Evolutionary conservation across 2,797 vertebrate genomes (phyloP).

Genomic region (Amblyopsis hoosieri): DNA sequence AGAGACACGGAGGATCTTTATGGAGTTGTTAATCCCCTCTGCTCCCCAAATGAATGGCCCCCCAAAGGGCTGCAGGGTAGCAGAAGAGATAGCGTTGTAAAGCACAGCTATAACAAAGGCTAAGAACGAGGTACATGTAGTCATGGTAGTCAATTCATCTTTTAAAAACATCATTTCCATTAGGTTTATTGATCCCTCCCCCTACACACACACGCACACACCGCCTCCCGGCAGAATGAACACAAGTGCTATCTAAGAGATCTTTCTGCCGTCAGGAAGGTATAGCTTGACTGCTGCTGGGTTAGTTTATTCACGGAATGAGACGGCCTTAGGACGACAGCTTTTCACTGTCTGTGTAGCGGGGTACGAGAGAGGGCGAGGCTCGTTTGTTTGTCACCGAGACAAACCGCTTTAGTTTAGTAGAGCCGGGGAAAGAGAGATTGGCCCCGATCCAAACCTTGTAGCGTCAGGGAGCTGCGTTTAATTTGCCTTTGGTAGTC

Average conservation of each 20-base stretch:
- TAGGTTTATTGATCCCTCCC: conserved; percentile 61
- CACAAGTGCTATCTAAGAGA: conserved; percentile 59
- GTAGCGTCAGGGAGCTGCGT: conserved; percentile 5
- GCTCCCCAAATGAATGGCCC: conserved; percentile 67
- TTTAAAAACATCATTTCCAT: conserved; percentile 68
- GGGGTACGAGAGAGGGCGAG: conserved; percentile 22
- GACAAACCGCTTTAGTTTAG: conserved; percentile 6
- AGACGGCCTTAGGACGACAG: conserved; percentile 22
- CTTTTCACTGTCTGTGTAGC: conserved; percentile 18
- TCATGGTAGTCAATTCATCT: conserved; percentile 42
- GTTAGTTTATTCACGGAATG: conserved; percentile 47
- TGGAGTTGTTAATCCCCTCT: conserved; percentile 65
- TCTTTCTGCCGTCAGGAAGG: background rate
- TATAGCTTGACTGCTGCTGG: conserved; percentile 28
- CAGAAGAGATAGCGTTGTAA: conserved; percentile 51
- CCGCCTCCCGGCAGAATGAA: conserved; percentile 45
- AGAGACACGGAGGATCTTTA: conserved; percentile 66
- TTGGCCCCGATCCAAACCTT: conserved; percentile 18
- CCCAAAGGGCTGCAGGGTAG: conserved; percentile 57
- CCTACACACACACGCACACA: no score
- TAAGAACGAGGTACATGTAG: conserved; percentile 36
- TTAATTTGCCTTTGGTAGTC: conserved; percentile 13
- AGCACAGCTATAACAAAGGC: conserved; percentile 55
- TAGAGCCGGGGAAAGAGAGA: background rate
- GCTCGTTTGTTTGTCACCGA: conserved; percentile 12